Evolutionary conservation across 2,888 invertebrate species (phyloP).

Genomic region (Ochropleura plecta): DNA sequence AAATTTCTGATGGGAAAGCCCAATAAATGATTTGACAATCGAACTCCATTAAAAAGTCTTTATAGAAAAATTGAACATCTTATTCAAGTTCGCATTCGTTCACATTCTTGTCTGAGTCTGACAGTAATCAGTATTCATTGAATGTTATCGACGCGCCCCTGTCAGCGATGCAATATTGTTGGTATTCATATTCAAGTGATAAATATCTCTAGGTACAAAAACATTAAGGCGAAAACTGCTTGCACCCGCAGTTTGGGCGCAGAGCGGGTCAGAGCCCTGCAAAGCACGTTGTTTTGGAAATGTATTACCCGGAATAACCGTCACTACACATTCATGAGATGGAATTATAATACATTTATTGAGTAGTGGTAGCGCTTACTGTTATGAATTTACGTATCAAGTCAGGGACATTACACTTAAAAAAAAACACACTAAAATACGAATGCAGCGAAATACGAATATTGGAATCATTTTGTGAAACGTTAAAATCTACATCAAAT

Average conservation of each 20-base stretch:
- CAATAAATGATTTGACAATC: not conserved
- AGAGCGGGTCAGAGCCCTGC: not conserved
- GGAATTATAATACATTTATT: not conserved
- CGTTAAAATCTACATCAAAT: not conserved
- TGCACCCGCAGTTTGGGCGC: not conserved
- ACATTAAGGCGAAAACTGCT: not conserved
- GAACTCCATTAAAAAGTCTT: not conserved
- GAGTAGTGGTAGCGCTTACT: not conserved
- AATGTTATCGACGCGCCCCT: constrained; percentile 7
- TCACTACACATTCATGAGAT: not conserved
- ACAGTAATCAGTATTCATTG: constrained; percentile 26
- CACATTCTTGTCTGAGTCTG: not conserved
- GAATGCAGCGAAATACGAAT: not conserved
- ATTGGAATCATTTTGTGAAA: not conserved
- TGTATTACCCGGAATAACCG: not conserved
- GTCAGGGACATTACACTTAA: not conserved
- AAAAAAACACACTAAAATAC: too few relatives aligned
- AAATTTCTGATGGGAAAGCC: not conserved
- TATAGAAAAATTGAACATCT: not conserved
- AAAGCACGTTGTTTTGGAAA: not conserved
- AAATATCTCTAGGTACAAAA: not conserved
- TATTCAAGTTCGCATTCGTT: not conserved
- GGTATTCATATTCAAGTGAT: constrained; percentile 11
- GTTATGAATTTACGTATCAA: not conserved
- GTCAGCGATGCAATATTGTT: constrained; percentile 28